Evolutionary conservation across 2,888 invertebrate species (phyloP).

Genomic region (Morpho achilles): DNA sequence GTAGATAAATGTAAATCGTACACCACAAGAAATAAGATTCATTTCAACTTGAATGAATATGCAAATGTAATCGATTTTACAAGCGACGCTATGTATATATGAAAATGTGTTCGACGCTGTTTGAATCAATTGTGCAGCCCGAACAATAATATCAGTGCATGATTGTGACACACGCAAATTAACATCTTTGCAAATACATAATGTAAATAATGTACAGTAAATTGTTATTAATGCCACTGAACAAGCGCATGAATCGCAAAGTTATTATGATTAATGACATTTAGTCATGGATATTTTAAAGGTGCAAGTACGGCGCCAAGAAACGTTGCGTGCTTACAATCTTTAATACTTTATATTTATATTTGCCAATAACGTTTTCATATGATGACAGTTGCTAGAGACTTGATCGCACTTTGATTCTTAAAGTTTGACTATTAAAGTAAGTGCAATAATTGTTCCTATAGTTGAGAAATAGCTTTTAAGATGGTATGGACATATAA

Average conservation of each 20-base stretch:
- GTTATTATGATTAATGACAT: conserved; percentile 61
- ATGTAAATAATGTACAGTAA: conserved; percentile 35
- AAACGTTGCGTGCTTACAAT: background rate
- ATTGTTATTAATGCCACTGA: conserved; percentile 70
- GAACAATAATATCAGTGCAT: conserved; percentile 34
- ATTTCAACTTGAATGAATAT: background rate
- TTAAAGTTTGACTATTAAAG: too few relatives aligned
- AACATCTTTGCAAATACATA: conserved; percentile 32
- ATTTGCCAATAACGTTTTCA: too few relatives aligned
- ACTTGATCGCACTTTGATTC: too few relatives aligned
- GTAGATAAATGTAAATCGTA: conserved; percentile 7
- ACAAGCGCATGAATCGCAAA: conserved; percentile 58
- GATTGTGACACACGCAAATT: conserved; percentile 47
- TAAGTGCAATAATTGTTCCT: too few relatives aligned
- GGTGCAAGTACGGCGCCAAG: conserved; percentile 15
- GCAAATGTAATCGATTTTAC: conserved; percentile 5
- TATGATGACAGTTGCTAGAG: too few relatives aligned
- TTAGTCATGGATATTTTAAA: conserved; percentile 49
- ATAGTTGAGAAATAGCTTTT: too few relatives aligned
- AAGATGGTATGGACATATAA: too few relatives aligned
- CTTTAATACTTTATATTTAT: too few relatives aligned
- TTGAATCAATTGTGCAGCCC: conserved; percentile 26
- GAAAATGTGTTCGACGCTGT: conserved; percentile 31
- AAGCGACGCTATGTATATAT: conserved; percentile 14
- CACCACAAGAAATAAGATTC: background rate